A percentile compares a stretch with the other conserved stretches of the same genome.
Conservation (phyloP, 2,888 invertebrate species). For the Antitype chi region DNA sequence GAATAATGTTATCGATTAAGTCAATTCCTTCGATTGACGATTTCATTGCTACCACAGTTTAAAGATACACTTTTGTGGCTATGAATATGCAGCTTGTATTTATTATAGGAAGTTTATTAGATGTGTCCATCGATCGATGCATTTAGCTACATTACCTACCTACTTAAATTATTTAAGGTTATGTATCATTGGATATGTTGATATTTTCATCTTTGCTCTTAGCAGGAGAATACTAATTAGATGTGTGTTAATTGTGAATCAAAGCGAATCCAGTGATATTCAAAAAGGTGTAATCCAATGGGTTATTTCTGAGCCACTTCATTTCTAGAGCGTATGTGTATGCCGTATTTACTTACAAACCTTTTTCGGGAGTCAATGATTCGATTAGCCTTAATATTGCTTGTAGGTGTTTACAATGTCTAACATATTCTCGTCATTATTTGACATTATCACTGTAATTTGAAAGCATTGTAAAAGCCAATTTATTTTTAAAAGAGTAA, state of each 20-base stretch:
- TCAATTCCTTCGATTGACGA: constrained; percentile 11
- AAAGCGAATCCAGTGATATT: neutral
- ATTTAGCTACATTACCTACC: neutral
- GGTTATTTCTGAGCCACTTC: neutral
- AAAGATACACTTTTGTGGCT: neutral
- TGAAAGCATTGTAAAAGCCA: no score
- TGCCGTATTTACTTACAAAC: neutral
- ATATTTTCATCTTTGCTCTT: neutral
- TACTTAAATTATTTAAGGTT: no score
- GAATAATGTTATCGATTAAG: constrained; percentile 12
- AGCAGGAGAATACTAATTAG: no score
- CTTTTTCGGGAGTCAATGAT: neutral
- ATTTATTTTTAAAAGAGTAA: no score
- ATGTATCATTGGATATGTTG: neutral
- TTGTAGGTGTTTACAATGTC: neutral
- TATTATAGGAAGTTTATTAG: neutral
- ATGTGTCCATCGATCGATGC: neutral
- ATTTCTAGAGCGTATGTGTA: neutral
- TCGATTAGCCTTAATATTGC: neutral
- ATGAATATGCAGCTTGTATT: neutral
- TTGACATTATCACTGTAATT: no score
- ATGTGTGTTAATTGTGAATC: neutral
- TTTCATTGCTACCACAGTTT: neutral
- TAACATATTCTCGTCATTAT: no score
- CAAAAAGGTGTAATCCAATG: neutral